Conservation (phyloP, 1,140 invertebrate species). For the Drosophila kepulauana region DNA sequence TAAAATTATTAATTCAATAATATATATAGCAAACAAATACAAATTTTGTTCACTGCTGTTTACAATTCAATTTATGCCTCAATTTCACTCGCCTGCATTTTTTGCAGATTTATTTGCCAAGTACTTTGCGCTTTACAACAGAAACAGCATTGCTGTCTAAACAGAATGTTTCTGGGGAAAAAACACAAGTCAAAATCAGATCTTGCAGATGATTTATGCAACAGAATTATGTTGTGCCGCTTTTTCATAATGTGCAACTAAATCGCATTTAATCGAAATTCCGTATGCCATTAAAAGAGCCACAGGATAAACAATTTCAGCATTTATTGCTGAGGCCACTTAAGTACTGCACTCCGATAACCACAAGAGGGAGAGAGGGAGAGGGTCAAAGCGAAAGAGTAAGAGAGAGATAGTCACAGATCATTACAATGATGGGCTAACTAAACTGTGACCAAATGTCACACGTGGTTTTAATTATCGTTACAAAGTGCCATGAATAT, state of each 20-base stretch:
- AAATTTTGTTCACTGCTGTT: no score
- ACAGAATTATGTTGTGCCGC: background rate
- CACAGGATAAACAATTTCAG: constrained; percentile 30
- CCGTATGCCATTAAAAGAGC: constrained; percentile 28
- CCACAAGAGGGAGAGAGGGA: constrained; percentile 7
- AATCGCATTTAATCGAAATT: constrained; percentile 38
- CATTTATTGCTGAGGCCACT: constrained; percentile 36
- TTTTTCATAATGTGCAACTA: constrained; percentile 13
- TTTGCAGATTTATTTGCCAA: background rate
- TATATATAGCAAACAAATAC: no score
- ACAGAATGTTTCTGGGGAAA: background rate
- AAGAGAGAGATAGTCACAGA: background rate
- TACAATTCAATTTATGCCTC: no score
- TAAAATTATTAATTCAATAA: no score
- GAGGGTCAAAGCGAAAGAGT: constrained; percentile 1
- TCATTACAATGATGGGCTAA: constrained; percentile 56
- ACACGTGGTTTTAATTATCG: constrained; percentile 82
- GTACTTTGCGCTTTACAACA: background rate
- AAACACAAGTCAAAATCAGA: constrained; percentile 29
- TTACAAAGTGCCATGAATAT: constrained; percentile 41
- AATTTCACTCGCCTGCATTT: background rate
- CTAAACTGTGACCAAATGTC: constrained; percentile 75
- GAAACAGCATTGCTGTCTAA: background rate
- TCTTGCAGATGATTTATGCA: constrained; percentile 15
- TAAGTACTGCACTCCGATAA: constrained; percentile 12